Conservation (phyloP, 2,888 invertebrate species). For the Cyclophora punctaria region DNA sequence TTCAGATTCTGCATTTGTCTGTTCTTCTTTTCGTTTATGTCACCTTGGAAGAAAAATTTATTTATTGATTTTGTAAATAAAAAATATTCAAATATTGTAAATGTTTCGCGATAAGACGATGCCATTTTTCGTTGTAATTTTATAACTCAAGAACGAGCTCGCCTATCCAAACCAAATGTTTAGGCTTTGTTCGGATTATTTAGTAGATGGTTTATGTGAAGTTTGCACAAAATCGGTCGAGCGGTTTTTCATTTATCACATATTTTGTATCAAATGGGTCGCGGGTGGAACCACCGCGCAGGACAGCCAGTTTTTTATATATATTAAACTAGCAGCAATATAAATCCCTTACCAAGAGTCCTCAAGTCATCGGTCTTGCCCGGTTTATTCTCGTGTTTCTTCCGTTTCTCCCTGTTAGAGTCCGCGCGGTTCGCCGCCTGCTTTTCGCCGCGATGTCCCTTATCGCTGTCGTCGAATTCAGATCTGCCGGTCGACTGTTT, state of each 20-base stretch:
- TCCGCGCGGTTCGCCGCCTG: conserved; percentile 55
- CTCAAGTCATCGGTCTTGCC: conserved; percentile 84
- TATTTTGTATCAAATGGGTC: too few species aligned
- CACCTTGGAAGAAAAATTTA: conserved; percentile 50
- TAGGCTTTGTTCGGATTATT: too few species aligned
- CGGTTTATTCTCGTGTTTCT: conserved; percentile 79
- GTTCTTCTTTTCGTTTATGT: conserved; percentile 76
- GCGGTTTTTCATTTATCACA: too few species aligned
- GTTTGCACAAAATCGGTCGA: too few species aligned
- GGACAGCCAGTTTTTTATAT: too few species aligned
- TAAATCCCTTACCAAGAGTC: conserved; percentile 68
- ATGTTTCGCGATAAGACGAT: too few species aligned
- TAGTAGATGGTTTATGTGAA: too few species aligned
- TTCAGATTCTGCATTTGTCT: conserved; percentile 78
- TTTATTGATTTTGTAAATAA: background rate
- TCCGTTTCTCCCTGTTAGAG: conserved; percentile 48
- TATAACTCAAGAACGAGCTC: too few species aligned
- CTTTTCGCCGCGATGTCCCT: conserved; percentile 79
- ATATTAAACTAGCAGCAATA: background rate
- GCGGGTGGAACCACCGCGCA: too few species aligned
- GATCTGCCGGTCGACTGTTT: conserved; percentile 84
- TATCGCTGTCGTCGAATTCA: conserved; percentile 81
- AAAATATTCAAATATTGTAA: background rate
- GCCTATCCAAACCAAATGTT: too few species aligned
- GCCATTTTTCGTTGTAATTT: too few species aligned